Base-by-base conservation (phyloP, 2,888 invertebrate species). In the Drosophila anomalata region DNA sequence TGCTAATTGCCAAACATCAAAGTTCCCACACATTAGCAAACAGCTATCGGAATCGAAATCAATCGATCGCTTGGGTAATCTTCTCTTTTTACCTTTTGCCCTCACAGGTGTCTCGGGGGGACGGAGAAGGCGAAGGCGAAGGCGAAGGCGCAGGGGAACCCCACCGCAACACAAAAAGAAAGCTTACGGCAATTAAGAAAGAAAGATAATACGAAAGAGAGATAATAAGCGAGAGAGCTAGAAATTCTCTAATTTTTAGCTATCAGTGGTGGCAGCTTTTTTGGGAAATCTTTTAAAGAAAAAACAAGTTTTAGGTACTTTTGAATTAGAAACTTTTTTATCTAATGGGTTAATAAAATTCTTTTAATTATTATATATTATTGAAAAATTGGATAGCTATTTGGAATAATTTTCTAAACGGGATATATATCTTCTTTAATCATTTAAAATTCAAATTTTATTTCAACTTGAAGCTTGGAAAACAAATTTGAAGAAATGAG, bases 1-100 rank as follows among this genome's bases (percentile, higher is more conserved):
- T 47, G 68, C 46, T 46, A 67, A 65, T 65, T 67, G 31, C 24
- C 22, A 9, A 12, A 6, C 31, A 20, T 7, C 60, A 46, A 26
- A 33, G 11, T 33, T 61, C 14, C 22, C 39, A n/a, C 29, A 39
- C 47, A 47, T 41, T 9, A 3, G 41, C 14, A 14, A 47, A 33
- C 17, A 7, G 50, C 17, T 12, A 20, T 52, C 26, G 26, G 39
- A 57, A 57, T 26, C 26, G 11, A 39, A 41, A 39, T 57, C 57
- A 41, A 39, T 57, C 57, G 57, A 52, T 58, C 26, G 53, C 20
- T 47, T 4, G 0, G 33, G 9, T 14, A 33, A 44, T 36, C 7
- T 33, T n/a, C 3, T 33, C 4, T 36, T 36, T 33, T 33, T 12
- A 36, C 14, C 36, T 36, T 11, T 11, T 31, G 12, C 29, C 26